These are phyloP conservation scores for Chalcosyrphus nemorum DNA, from an alignment of 2,888 invertebrate genomes.

Conservation along the genomic window DNA sequence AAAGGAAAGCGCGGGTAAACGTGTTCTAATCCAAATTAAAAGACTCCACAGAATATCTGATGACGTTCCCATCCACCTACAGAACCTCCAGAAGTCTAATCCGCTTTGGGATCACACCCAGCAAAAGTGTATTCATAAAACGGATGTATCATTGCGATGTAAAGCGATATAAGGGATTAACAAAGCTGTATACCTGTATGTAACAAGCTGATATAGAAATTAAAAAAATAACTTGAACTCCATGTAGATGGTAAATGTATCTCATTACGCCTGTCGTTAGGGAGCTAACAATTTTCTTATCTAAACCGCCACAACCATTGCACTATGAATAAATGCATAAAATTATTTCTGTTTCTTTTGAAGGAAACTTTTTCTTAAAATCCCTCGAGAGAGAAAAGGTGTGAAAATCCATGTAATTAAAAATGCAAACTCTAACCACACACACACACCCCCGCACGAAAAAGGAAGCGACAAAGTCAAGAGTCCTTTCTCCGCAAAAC, in stretches of 20 bases:
- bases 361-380: not conserved
- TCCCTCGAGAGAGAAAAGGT: constrained; percentile 2
- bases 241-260: constrained; percentile 10
- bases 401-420: constrained; percentile 66
- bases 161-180: not conserved
- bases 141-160: not conserved
- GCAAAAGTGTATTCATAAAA: not conserved
- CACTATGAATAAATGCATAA: constrained; percentile 58
- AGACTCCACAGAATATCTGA: not conserved
- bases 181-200: no score
- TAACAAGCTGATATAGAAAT: not conserved
- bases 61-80: not conserved
- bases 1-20: no score
- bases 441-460: not conserved
- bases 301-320: constrained; percentile 46
- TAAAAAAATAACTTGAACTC: not conserved
- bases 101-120: not conserved
- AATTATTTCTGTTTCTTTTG: constrained; percentile 25
- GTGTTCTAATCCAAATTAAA: not conserved
- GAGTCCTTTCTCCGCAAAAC: not conserved
- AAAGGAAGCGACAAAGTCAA: not conserved
- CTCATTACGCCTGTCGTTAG: constrained; percentile 46
- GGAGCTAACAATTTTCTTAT: constrained; percentile 53
- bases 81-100: not conserved
- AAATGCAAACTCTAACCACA: constrained; percentile 69